These are phyloP conservation scores for Arenaria interpres DNA, from an alignment of 2,113 vertebrate species.

Conservation along the genomic window DNA sequence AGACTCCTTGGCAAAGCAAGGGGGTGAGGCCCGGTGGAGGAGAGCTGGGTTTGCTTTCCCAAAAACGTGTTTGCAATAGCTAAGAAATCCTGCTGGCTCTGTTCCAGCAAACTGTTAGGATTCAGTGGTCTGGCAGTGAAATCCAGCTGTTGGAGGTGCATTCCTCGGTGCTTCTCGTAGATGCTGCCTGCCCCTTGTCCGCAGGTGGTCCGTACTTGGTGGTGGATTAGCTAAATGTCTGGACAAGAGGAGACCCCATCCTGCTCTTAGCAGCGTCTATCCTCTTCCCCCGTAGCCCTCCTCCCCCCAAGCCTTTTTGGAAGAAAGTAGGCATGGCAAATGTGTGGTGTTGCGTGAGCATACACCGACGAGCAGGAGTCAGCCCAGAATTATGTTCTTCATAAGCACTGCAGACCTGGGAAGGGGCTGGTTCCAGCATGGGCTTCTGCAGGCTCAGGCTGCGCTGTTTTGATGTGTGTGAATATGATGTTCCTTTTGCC, in stretches of 20 bases:
- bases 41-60: not conserved
- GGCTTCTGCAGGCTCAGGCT: not conserved
- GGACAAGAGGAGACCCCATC: not conserved
- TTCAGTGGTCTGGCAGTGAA: not conserved
- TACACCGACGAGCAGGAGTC: not conserved
- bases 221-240: not conserved
- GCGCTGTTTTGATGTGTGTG: not conserved
- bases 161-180: not conserved
- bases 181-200: not conserved
- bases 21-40: not conserved
- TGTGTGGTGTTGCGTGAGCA: not conserved
- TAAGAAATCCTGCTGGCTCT: not conserved
- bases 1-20: conserved; percentile 19
- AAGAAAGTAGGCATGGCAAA: not conserved
- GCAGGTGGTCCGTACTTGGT: not conserved
- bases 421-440: not conserved
- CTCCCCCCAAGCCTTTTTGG: not conserved
- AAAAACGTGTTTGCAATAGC: not conserved
- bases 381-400: not conserved
- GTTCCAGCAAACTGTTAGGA: not conserved
- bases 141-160: not conserved
- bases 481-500: not conserved
- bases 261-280: not conserved
- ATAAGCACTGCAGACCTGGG: not conserved
- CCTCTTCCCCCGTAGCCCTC: not conserved